Conservation (phyloP, 2,113 vertebrate species). For the Ochotona princeps region DNA sequence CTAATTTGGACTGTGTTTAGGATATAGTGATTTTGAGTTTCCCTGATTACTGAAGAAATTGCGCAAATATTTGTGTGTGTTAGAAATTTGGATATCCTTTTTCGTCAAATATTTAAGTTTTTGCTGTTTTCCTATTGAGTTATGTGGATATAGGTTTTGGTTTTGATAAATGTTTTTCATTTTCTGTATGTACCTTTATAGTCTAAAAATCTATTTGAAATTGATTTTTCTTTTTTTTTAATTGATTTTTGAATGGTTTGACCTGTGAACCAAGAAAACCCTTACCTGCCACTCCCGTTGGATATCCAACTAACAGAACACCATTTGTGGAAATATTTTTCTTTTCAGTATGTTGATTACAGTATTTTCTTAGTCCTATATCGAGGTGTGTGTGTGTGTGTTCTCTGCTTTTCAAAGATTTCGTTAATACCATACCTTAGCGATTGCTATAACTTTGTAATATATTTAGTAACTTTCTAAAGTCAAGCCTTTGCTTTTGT, state of each 20-base stretch:
- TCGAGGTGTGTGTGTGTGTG: background rate
- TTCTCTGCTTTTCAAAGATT: background rate
- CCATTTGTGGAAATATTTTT: background rate
- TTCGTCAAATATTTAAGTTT: background rate
- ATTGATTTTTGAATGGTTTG: background rate
- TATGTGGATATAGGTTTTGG: background rate
- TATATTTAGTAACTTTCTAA: background rate
- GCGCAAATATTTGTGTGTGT: background rate
- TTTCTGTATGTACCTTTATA: background rate
- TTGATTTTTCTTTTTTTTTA: background rate
- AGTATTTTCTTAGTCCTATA: background rate
- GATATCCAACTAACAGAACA: background rate
- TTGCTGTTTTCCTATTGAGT: background rate
- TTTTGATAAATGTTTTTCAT: slow-evolving; percentile 3
- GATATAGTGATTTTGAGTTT: background rate
- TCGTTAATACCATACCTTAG: background rate
- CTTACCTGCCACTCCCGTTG: background rate
- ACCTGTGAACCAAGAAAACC: background rate
- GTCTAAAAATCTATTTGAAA: background rate
- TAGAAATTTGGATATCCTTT: background rate
- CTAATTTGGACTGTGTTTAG: background rate
- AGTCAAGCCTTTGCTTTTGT: background rate
- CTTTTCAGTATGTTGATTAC: background rate
- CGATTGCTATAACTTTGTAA: background rate
- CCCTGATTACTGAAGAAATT: background rate